These are phyloP conservation scores for Caenorhabditis macrosperma DNA, from an alignment of 2,888 invertebrate species.

Conservation along the genomic window DNA sequence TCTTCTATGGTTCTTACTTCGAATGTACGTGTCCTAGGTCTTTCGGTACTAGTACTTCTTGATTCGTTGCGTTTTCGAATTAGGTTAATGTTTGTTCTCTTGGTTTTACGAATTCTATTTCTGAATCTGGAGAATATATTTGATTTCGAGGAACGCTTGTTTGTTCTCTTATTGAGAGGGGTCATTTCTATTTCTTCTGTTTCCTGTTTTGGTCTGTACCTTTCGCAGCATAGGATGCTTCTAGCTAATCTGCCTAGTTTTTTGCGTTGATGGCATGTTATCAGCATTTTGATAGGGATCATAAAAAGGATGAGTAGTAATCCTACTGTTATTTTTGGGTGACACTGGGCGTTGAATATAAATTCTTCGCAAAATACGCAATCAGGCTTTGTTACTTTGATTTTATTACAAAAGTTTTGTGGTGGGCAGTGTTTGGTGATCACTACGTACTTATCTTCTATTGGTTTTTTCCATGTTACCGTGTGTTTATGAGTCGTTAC, in stretches of 20 bases:
- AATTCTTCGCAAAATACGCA: neutral
- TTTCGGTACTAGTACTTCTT: too few species aligned
- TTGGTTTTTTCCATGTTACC: neutral
- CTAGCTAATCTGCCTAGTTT: neutral
- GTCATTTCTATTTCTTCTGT: neutral
- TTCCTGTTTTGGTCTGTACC: neutral
- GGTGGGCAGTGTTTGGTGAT: neutral
- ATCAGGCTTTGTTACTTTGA: neutral
- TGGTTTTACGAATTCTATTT: too few species aligned
- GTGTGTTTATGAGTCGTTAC: neutral
- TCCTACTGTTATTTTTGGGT: neutral
- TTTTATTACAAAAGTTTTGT: neutral
- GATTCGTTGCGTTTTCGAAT: too few species aligned
- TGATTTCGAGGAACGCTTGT: neutral
- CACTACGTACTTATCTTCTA: neutral
- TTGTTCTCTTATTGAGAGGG: neutral
- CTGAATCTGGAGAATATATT: too few species aligned
- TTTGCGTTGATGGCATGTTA: neutral
- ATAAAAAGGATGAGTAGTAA: neutral
- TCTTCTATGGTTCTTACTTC: neutral
- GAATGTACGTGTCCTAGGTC: too few species aligned
- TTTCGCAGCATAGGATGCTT: too few species aligned
- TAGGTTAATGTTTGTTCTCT: too few species aligned
- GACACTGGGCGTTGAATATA: constrained; percentile 7
- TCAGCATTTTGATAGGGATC: neutral